Evolutionary conservation across 2,888 invertebrate genomes (phyloP).

Genomic region (Nomada flava): DNA sequence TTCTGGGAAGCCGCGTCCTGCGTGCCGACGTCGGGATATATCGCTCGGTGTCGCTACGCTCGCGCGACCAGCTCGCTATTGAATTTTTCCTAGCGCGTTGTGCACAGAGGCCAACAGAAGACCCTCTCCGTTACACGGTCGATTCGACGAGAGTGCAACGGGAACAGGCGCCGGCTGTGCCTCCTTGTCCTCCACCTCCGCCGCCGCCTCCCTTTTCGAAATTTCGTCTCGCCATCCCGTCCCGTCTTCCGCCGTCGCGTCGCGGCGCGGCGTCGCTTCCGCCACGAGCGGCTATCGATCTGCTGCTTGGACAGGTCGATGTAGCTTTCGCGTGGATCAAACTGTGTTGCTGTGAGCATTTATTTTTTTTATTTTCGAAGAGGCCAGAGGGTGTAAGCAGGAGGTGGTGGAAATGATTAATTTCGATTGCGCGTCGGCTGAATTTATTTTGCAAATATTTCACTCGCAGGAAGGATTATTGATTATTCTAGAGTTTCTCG

Average conservation of each 20-base stretch:
- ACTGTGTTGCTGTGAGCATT: neutral
- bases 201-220: constrained; percentile 33
- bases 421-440: too few relatives aligned
- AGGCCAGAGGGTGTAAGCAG: too few relatives aligned
- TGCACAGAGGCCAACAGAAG: too few relatives aligned
- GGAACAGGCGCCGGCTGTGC: constrained; percentile 67
- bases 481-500: too few relatives aligned
- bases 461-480: too few relatives aligned
- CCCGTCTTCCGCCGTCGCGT: neutral
- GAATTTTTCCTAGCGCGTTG: constrained; percentile 82
- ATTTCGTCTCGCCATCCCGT: constrained; percentile 44
- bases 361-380: neutral
- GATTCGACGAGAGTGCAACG: constrained; percentile 82
- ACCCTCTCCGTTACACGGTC: constrained; percentile 71
- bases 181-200: neutral
- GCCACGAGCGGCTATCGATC: constrained; percentile 21
- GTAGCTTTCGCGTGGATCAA: neutral
- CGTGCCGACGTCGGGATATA: constrained; percentile 65
- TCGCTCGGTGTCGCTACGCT: constrained; percentile 77
- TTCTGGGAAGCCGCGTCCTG: constrained; percentile 69
- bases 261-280: constrained; percentile 12
- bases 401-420: too few relatives aligned
- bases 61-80: constrained; percentile 77
- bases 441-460: too few relatives aligned
- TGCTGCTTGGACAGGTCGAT: neutral